These are phyloP conservation scores for Chionodraco myersi DNA, from an alignment of 2,113 vertebrate genomes.

Conservation along the genomic window DNA sequence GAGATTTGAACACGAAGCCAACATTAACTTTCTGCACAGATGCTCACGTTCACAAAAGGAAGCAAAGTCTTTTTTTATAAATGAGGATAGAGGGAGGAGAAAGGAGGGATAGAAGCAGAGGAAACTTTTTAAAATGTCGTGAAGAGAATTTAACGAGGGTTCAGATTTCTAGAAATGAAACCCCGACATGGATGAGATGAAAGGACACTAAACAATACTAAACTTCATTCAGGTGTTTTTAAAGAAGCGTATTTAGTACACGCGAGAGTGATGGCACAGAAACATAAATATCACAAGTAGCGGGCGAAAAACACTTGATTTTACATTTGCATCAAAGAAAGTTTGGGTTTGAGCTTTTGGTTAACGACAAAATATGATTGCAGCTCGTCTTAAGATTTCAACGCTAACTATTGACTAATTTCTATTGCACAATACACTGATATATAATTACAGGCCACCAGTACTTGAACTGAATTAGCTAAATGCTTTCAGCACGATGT, in stretches of 20 bases:
- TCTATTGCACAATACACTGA: slow-evolving; percentile 14
- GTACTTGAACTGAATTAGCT: neutral
- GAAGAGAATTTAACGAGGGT: neutral
- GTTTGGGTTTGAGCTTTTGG: slow-evolving; percentile 65
- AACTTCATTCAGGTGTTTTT: neutral
- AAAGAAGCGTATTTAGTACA: slow-evolving; percentile 18
- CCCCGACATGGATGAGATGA: neutral
- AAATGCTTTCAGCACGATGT: neutral
- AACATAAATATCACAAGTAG: neutral
- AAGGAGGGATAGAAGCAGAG: neutral
- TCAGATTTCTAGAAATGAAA: neutral
- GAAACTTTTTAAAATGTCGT: neutral
- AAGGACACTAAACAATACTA: slow-evolving; percentile 10
- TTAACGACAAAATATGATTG: slow-evolving; percentile 12
- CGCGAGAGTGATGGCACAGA: neutral
- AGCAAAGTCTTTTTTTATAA: slow-evolving; percentile 37
- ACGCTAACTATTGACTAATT: neutral
- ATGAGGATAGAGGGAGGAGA: slow-evolving; percentile 13
- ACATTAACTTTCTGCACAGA: slow-evolving; percentile 28
- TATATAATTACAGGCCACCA: slow-evolving; percentile 6
- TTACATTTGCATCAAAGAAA: neutral
- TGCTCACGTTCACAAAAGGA: slow-evolving; percentile 64
- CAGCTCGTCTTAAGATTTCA: slow-evolving; percentile 8
- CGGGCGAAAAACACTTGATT: slow-evolving; percentile 2
- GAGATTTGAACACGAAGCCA: slow-evolving; percentile 62